Evolutionary conservation across 2,797 vertebrate genomes (phyloP).

Genomic region (Lacerta agilis): DNA sequence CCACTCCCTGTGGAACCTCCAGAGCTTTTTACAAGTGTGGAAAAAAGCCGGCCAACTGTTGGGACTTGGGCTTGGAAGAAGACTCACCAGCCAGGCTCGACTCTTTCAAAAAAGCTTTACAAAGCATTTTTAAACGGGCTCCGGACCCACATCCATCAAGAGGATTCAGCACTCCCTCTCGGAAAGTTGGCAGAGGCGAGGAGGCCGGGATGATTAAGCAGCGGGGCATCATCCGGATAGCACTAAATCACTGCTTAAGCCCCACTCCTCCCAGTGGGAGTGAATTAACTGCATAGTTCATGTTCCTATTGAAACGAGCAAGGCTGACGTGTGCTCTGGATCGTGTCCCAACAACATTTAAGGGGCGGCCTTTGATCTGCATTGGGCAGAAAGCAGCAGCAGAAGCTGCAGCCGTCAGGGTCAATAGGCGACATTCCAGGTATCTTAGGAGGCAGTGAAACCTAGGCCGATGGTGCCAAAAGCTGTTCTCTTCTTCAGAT

Average conservation of each 20-base stretch:
- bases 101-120: conserved; percentile 6
- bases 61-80: conserved; percentile 45
- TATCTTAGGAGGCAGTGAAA: background rate
- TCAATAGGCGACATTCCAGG: background rate
- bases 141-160: background rate
- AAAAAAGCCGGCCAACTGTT: conserved; percentile 35
- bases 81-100: background rate
- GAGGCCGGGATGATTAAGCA: background rate
- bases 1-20: conserved; percentile 38
- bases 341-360: background rate
- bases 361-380: background rate
- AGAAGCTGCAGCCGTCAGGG: background rate
- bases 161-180: background rate
- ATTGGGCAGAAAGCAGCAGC: background rate
- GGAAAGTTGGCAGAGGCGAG: background rate
- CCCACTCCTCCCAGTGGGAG: background rate
- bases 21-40: background rate
- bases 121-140: background rate
- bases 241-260: background rate
- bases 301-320: background rate
- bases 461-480: background rate
- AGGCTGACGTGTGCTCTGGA: background rate
- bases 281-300: background rate
- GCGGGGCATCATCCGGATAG: background rate
- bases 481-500: background rate